Conservation (phyloP, 2,888 invertebrate genomes). For the Pollenia labialis region DNA sequence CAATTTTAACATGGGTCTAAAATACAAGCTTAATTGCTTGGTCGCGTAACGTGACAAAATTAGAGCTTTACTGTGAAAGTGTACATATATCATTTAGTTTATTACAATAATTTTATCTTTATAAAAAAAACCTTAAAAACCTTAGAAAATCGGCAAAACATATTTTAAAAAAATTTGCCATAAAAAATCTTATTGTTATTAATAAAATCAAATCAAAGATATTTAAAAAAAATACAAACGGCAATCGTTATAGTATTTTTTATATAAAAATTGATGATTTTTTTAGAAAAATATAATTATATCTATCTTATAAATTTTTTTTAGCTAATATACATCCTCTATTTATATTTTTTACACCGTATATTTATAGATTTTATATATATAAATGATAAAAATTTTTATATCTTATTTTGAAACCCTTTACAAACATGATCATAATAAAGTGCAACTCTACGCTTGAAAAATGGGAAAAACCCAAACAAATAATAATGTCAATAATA, state of each 20-base stretch:
- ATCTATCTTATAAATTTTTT: slow-evolving; percentile 58
- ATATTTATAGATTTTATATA: slow-evolving; percentile 49
- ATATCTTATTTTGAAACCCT: slow-evolving; percentile 26
- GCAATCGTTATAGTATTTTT: slow-evolving; percentile 16
- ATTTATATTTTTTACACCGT: slow-evolving; percentile 51
- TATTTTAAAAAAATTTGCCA: neutral
- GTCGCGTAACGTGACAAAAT: too few species aligned
- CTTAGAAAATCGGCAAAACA: neutral
- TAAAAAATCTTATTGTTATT: neutral
- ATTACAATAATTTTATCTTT: neutral
- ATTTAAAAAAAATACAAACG: slow-evolving; percentile 12
- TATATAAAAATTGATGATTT: neutral
- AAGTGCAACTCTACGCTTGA: slow-evolving; percentile 41
- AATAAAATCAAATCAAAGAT: slow-evolving; percentile 21
- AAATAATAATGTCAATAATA: slow-evolving; percentile 18
- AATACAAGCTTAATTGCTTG: too few species aligned
- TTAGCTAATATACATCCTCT: slow-evolving; percentile 46
- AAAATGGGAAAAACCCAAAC: slow-evolving; percentile 15
- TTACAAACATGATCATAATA: slow-evolving; percentile 32
- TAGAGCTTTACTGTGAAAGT: too few species aligned
- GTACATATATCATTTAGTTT: neutral
- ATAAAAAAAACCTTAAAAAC: neutral
- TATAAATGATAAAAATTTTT: slow-evolving; percentile 13
- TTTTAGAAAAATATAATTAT: slow-evolving; percentile 47
- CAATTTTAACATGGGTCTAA: too few species aligned